Conservation (phyloP, 2,888 invertebrate species). For the Caenorhabditis japonica region DNA sequence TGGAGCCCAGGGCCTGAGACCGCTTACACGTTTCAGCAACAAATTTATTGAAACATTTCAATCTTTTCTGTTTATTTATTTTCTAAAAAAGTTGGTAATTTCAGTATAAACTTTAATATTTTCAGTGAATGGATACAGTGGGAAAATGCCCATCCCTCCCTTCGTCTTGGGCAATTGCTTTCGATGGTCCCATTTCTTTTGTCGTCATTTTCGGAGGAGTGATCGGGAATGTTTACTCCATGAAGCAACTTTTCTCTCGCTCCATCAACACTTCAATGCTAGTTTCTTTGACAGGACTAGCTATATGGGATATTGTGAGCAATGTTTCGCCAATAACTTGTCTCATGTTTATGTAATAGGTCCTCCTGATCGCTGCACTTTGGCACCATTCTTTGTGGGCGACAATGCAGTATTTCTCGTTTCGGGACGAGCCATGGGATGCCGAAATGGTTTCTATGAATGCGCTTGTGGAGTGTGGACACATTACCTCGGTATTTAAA, state of each 20-base stretch:
- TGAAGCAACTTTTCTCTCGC: slow-evolving; percentile 60
- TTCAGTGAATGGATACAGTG: slow-evolving; percentile 16
- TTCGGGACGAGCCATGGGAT: slow-evolving; percentile 57
- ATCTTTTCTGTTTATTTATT: no score
- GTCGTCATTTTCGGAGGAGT: slow-evolving; percentile 57
- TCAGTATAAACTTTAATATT: neutral
- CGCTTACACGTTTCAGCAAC: slow-evolving; percentile 4
- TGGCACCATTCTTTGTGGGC: slow-evolving; percentile 68
- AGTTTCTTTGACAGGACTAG: slow-evolving; percentile 63
- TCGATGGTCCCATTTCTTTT: slow-evolving; percentile 60
- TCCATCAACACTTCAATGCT: slow-evolving; percentile 70
- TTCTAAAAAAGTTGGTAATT: slow-evolving; percentile 3
- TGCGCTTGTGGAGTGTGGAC: slow-evolving; percentile 65
- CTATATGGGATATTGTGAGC: slow-evolving; percentile 52
- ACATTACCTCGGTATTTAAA: slow-evolving; percentile 63
- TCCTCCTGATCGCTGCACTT: slow-evolving; percentile 62
- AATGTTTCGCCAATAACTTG: neutral
- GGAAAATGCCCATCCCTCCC: slow-evolving; percentile 39
- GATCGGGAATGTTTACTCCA: slow-evolving; percentile 61
- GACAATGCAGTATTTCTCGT: slow-evolving; percentile 49
- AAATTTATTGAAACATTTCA: slow-evolving; percentile 7
- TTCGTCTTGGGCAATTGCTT: slow-evolving; percentile 38
- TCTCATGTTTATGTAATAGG: slow-evolving; percentile 10
- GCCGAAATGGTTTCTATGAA: slow-evolving; percentile 51
- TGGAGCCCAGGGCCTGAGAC: no score